phyloP scores from a whole-genome alignment of 2,113 vertebrate species.

The Oncorhynchus kisutch region DNA sequence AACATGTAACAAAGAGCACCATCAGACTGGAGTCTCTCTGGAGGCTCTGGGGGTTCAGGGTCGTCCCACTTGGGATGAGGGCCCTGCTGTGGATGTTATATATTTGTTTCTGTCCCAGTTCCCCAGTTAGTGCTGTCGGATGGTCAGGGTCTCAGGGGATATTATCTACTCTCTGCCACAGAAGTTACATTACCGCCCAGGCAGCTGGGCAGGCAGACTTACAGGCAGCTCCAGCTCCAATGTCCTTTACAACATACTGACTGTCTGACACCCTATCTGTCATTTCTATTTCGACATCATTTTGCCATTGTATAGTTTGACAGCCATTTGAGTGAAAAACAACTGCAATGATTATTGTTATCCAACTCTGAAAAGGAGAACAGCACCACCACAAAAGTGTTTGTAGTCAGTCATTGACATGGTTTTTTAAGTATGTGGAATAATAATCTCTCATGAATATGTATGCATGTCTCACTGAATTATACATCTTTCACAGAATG shows the following conservation, averaged over 20 bases:
- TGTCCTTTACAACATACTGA: not conserved
- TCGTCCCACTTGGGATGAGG: conserved; percentile 1
- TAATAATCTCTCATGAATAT: not conserved
- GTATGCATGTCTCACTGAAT: not conserved
- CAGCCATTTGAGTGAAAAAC: too few relatives aligned
- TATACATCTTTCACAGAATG: not conserved
- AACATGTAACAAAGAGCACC: too few relatives aligned
- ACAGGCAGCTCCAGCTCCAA: not conserved
- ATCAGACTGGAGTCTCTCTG: too few relatives aligned
- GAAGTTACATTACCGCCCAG: conserved; percentile 27
- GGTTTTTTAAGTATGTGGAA: not conserved
- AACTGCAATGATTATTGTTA: too few relatives aligned
- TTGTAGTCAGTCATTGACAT: not conserved
- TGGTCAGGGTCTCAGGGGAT: conserved; percentile 21
- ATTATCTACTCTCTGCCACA: conserved; percentile 16
- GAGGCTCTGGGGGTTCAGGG: too few relatives aligned
- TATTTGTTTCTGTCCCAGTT: conserved; percentile 15
- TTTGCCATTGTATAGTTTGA: too few relatives aligned
- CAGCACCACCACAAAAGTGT: too few relatives aligned
- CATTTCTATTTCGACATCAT: too few relatives aligned
- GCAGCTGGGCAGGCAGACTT: too few relatives aligned
- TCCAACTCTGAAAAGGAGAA: too few relatives aligned
- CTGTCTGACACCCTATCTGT: too few relatives aligned
- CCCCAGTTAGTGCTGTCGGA: conserved; percentile 25
- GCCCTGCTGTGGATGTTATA: conserved; percentile 13